A percentile compares a stretch with the other conserved stretches of the same genome.
Conservation (phyloP, 2,888 invertebrate genomes). For the Clitarchus hookeri region DNA sequence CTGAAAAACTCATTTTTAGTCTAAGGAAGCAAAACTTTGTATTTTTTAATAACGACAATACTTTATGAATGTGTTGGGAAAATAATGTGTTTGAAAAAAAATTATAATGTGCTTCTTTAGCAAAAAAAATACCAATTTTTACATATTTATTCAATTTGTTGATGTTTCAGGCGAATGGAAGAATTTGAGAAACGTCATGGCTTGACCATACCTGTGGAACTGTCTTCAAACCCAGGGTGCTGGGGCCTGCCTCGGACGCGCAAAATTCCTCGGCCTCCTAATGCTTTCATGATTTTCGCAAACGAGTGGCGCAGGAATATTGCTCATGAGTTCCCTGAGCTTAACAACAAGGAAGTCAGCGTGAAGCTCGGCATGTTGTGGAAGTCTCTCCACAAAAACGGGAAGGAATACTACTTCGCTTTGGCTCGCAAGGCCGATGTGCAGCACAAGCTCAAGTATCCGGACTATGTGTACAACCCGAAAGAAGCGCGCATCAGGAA, state of each 20-base stretch:
- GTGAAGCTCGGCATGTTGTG: conserved; percentile 17
- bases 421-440: conserved; percentile 24
- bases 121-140: too few relatives aligned
- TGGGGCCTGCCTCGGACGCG: neutral
- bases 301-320: conserved; percentile 21
- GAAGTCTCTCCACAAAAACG: neutral
- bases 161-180: neutral
- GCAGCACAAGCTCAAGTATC: conserved; percentile 20
- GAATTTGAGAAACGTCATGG: neutral
- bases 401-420: conserved; percentile 5
- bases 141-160: neutral
- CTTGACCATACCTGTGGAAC: neutral
- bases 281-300: conserved; percentile 24
- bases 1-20: too few relatives aligned
- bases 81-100: too few relatives aligned
- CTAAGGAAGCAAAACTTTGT: too few relatives aligned
- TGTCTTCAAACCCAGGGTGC: neutral
- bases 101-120: too few relatives aligned
- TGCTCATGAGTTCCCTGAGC: neutral
- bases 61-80: too few relatives aligned
- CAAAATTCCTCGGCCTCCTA: conserved; percentile 26
- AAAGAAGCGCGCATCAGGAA: conserved; percentile 65
- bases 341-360: conserved; percentile 23
- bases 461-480: conserved; percentile 67
- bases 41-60: too few relatives aligned